Evolutionary conservation across 2,797 vertebrate species (phyloP).

Genomic region (Microtus obscurus): DNA sequence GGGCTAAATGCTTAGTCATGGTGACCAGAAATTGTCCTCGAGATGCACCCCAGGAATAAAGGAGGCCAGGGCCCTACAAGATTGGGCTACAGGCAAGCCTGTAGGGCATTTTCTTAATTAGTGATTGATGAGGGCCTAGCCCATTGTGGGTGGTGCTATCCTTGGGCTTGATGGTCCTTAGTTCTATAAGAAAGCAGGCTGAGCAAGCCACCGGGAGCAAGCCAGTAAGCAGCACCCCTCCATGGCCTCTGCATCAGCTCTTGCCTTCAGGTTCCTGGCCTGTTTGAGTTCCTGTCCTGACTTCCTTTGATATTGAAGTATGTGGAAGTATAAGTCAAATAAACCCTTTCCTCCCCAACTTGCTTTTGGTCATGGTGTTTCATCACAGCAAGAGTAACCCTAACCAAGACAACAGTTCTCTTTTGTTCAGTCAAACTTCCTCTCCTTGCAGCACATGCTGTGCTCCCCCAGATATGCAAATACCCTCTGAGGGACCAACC

Average conservation of each 20-base stretch:
- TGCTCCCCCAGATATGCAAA: neutral
- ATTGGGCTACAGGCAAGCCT: neutral
- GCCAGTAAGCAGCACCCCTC: neutral
- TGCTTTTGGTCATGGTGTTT: neutral
- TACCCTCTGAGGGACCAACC: neutral
- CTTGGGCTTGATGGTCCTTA: neutral
- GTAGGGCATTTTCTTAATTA: neutral
- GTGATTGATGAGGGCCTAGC: neutral
- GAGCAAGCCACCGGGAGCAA: neutral
- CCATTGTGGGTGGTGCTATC: neutral
- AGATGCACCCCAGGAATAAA: no score
- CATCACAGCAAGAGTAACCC: neutral
- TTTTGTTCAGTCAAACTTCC: neutral
- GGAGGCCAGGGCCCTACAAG: no score
- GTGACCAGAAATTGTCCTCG: no score
- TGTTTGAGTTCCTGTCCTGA: neutral
- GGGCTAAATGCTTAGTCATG: no score
- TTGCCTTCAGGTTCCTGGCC: neutral
- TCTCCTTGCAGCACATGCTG: fast-evolving
- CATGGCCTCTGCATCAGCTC: neutral
- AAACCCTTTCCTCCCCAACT: neutral
- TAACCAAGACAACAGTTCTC: neutral
- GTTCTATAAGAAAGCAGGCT: neutral
- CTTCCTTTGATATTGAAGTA: neutral
- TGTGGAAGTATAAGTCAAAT: neutral